phyloP scores from a whole-genome alignment of 2,888 invertebrate genomes.

The Magallana nippona region DNA sequence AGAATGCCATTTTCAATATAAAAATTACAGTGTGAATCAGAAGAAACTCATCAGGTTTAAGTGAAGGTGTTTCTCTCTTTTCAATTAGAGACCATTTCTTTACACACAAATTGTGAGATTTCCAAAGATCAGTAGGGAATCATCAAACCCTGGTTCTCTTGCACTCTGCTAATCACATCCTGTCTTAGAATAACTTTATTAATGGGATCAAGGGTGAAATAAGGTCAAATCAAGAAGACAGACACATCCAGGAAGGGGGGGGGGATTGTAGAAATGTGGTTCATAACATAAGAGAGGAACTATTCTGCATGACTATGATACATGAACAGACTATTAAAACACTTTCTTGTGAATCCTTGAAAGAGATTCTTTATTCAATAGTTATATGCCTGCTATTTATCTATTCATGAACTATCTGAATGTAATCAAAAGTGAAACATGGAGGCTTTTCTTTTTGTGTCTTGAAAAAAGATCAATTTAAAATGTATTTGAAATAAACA shows the following conservation, averaged over 20 bases:
- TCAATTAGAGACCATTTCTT: not conserved
- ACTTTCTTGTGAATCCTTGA: not conserved
- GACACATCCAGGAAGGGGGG: not conserved
- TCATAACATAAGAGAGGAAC: too few species aligned
- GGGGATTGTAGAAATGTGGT: too few species aligned
- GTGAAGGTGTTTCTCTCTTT: not conserved
- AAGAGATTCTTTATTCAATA: conserved; percentile 13
- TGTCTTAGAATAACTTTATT: conserved; percentile 16
- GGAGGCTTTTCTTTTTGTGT: too few species aligned
- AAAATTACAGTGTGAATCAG: too few species aligned
- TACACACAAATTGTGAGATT: not conserved
- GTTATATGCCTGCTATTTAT: not conserved
- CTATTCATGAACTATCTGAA: not conserved
- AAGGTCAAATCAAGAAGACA: conserved; percentile 17
- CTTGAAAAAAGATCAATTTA: too few species aligned
- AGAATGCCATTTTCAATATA: too few species aligned
- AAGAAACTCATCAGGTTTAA: too few species aligned
- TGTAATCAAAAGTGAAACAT: too few species aligned
- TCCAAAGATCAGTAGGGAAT: not conserved
- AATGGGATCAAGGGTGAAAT: conserved; percentile 1
- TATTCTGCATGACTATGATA: too few species aligned
- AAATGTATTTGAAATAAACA: too few species aligned
- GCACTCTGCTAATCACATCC: not conserved
- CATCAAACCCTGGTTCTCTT: not conserved
- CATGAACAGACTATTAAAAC: not conserved